These are phyloP conservation scores for Jordanella pulchra DNA, from an alignment of 2,797 vertebrate genomes.

Conservation along the genomic window DNA sequence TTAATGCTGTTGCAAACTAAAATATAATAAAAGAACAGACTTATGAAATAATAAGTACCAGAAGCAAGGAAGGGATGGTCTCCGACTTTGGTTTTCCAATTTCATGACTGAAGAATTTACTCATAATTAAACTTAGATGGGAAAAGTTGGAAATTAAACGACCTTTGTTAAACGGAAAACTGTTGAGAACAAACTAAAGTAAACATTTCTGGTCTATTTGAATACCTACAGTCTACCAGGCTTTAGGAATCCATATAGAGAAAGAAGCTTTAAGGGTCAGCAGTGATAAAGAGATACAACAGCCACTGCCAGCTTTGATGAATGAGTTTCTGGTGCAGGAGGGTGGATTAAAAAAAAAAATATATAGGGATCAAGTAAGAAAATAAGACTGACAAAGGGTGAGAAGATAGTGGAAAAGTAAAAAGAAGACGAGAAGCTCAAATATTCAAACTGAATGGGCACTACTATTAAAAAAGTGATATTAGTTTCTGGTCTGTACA, in stretches of 20 bases:
- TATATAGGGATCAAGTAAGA: not conserved
- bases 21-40: too few relatives aligned
- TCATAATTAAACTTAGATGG: too few relatives aligned
- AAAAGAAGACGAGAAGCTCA: not conserved
- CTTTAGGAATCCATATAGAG: constrained; percentile 18
- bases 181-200: not conserved
- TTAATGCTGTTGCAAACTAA: too few relatives aligned
- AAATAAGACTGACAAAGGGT: not conserved
- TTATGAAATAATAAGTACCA: too few relatives aligned
- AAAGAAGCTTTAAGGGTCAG: constrained; percentile 26
- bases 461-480: not conserved
- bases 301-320: constrained; percentile 47
- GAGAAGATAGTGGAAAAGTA: not conserved
- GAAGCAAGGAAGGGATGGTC: too few relatives aligned
- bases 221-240: not conserved
- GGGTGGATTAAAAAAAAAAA: not conserved
- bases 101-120: not conserved
- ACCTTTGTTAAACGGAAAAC: too few relatives aligned
- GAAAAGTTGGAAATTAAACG: too few relatives aligned
- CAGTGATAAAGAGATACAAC: constrained; percentile 24
- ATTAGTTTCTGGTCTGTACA: not conserved
- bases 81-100: not conserved
- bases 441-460: not conserved
- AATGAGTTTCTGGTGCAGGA: constrained; percentile 41
- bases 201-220: not conserved